These are phyloP conservation scores for Cryptotis parvus DNA, from an alignment of 2,113 vertebrate species.

Conservation along the genomic window DNA sequence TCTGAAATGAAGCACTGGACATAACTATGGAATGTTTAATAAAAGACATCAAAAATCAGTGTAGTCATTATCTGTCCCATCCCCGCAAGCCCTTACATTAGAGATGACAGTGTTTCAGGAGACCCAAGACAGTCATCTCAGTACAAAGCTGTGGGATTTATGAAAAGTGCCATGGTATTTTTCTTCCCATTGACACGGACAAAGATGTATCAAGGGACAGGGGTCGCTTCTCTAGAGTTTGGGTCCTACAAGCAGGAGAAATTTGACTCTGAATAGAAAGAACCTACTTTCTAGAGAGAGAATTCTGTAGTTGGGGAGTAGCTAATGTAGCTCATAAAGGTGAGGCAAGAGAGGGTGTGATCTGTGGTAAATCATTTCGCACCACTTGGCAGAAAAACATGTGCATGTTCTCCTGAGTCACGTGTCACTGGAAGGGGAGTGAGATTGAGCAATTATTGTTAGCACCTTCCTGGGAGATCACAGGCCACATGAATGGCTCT, in stretches of 20 bases:
- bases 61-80: background rate
- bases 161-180: background rate
- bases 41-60: background rate
- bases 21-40: background rate
- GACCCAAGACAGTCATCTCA: background rate
- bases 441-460: background rate
- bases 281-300: background rate
- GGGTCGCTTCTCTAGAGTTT: background rate
- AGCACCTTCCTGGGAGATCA: background rate
- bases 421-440: background rate
- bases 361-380: background rate
- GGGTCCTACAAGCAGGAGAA: background rate
- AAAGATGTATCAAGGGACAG: background rate
- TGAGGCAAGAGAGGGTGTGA: background rate
- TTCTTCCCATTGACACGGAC: background rate
- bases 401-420: background rate
- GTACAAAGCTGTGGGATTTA: background rate
- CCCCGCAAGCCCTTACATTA: background rate
- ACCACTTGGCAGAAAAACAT: background rate
- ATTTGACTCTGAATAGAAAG: background rate
- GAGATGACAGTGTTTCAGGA: background rate
- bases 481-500: background rate
- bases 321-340: background rate
- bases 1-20: background rate
- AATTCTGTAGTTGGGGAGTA: background rate